Evolutionary conservation across 2,113 vertebrate species (phyloP).

Genomic region (Gnathonemus longibarbis): DNA sequence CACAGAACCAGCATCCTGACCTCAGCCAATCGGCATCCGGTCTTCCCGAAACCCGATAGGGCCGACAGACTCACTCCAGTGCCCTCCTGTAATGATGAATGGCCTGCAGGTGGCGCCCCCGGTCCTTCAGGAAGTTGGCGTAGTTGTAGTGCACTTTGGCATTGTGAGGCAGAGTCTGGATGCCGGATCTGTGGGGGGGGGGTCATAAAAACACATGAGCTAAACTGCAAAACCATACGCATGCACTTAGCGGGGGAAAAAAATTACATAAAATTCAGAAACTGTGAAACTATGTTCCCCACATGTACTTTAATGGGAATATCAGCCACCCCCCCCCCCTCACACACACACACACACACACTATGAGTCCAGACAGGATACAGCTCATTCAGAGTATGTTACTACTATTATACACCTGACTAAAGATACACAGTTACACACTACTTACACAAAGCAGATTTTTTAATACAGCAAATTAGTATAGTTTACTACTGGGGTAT

Average conservation of each 20-base stretch:
- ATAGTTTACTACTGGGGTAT: not conserved
- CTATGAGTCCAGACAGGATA: not conserved
- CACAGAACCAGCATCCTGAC: not conserved
- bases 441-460: not conserved
- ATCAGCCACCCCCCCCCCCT: not conserved
- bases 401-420: not conserved
- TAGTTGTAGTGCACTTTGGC: constrained; percentile 99
- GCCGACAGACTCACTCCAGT: constrained; percentile 59
- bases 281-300: not conserved
- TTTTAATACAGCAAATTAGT: not conserved
- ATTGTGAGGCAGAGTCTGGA: constrained; percentile 91
- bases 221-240: not conserved
- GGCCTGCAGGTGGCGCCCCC: constrained; percentile 72
- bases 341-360: not conserved
- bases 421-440: not conserved
- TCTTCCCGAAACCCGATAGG: not conserved
- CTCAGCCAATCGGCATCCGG: not conserved
- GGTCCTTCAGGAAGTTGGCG: constrained; percentile 94
- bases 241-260: not conserved
- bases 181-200: constrained; percentile 74
- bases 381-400: not conserved
- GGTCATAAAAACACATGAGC: not conserved
- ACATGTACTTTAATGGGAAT: not conserved
- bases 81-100: constrained; percentile 87
- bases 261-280: not conserved